Evolutionary conservation across 1,140 invertebrate genomes (phyloP).

Genomic region (Eumaeus atala): DNA sequence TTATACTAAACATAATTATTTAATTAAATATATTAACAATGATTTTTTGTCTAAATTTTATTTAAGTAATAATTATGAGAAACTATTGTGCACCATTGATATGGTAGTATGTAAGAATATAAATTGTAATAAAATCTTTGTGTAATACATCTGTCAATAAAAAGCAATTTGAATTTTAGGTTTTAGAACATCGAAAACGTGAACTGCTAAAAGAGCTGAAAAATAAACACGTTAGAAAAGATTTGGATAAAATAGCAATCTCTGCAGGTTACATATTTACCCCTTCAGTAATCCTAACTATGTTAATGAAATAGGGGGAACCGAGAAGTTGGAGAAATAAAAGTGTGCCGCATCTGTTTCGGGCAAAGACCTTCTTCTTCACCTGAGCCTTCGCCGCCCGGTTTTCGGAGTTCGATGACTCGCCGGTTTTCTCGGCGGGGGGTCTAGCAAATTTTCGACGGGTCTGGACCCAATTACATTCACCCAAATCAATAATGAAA

Average conservation of each 20-base stretch:
- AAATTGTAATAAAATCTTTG: no score
- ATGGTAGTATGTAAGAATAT: no score
- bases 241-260: conserved; percentile 26
- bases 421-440: background rate
- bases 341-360: conserved; percentile 7
- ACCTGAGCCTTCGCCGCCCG: conserved; percentile 13
- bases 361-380: conserved; percentile 16
- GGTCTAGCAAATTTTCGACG: no score
- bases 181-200: conserved; percentile 20
- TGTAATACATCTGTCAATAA: no score
- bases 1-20: no score
- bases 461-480: no score
- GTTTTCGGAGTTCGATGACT: background rate
- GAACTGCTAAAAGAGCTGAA: conserved; percentile 24
- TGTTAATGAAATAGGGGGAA: conserved; percentile 27
- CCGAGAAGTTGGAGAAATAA: conserved; percentile 27
- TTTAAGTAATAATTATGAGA: no score
- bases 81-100: no score
- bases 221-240: conserved; percentile 25
- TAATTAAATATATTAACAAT: no score
- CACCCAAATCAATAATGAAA: no score
- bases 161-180: no score
- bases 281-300: conserved; percentile 19
- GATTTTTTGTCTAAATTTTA: no score
- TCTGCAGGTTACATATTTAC: conserved; percentile 29